Base-by-base conservation (phyloP, 1,140 invertebrate species). In the Cydia splendana region DNA sequence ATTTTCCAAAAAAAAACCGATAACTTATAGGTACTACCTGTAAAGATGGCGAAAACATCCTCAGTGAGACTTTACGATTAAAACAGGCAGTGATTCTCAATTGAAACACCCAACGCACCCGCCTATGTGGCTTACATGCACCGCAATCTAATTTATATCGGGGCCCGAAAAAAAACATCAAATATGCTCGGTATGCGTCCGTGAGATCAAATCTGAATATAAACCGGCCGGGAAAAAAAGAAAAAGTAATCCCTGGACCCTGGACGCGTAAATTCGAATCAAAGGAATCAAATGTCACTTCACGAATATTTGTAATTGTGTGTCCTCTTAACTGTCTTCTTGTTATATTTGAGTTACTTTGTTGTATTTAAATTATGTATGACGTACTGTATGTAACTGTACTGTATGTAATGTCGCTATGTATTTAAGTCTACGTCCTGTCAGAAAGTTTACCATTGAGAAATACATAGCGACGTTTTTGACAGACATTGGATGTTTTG, bases 181-280 rank as follows among this genome's bases (percentile, higher is more conserved):
- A 91, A 89, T 87, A 93, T 91, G 91, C 86, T 86, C 81, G 89
- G 91, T 87, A 93, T 93, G 91, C 90, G 86, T 82, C 82, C 86
- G 84, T 85, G 84, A 87, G 89, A 92, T 92, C 88, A 87, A 86
- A 92, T 92, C 90, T 85, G 89, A 88, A 91, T 84, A 87, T 87
- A 87, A 86, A 84, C 81, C 85, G 86, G 82, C 78, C 78, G 81
- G 81, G 75, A 80, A 78, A 84, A 84, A 86, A 83, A 87, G 79
- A 85, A 85, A 78, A 84, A 81, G 81, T 84, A 82, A 82, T 81
- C 88, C 88, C 87, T 82, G 83, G 53, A 77, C 76, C 76, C 82
- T 83, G 88, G 85, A 86, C 89, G 84, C 87, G 88, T 92, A 88
- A 92, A 92, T 88, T 86, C 82, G 84, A 87, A 91, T 89, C 87